Evolutionary conservation across 2,797 vertebrate genomes (phyloP).

Genomic region (Borostomias antarcticus): DNA sequence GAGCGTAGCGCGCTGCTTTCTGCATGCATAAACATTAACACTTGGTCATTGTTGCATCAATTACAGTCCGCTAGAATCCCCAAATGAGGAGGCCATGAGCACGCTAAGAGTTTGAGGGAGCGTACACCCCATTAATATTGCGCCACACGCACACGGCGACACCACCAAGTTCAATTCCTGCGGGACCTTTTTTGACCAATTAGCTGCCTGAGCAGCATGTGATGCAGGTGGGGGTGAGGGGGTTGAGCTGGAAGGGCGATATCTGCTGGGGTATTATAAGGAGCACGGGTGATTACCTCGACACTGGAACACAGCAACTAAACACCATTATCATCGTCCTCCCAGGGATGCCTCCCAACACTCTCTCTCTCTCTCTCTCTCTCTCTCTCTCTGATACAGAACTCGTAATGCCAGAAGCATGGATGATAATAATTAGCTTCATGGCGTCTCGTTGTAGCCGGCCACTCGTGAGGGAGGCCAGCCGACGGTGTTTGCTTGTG

Average conservation of each 20-base stretch:
- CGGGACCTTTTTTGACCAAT: conserved; percentile 74
- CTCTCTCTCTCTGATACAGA: conserved; percentile 67
- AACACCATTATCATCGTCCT: conserved; percentile 64
- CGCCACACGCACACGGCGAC: conserved; percentile 46
- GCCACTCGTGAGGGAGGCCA: no score
- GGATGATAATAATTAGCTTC: conserved; percentile 60
- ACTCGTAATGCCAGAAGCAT: conserved; percentile 51
- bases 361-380: no score
- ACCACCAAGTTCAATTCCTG: conserved; percentile 57
- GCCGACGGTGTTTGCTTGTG: no score
- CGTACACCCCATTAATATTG: conserved; percentile 65
- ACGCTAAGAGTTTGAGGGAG: no score
- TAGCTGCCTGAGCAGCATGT: conserved; percentile 69
- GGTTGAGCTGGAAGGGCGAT: conserved; percentile 70
- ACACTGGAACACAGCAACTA: conserved; percentile 62
- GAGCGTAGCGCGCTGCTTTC: no score
- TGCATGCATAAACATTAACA: conserved; percentile 64
- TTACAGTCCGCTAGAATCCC: conserved; percentile 59
- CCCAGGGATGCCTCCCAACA: conserved; percentile 48
- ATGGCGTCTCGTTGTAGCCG: no score
- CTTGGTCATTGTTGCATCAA: conserved; percentile 66
- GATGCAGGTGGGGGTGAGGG: no score
- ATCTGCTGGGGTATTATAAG: conserved; percentile 69
- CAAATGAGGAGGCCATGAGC: no score
- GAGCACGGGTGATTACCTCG: conserved; percentile 73